Percentiles rank a stretch among this genome's conserved stretches.
phyloP scores from a whole-genome alignment of 2,113 vertebrate genomes.

The Malaclemys terrapin region DNA sequence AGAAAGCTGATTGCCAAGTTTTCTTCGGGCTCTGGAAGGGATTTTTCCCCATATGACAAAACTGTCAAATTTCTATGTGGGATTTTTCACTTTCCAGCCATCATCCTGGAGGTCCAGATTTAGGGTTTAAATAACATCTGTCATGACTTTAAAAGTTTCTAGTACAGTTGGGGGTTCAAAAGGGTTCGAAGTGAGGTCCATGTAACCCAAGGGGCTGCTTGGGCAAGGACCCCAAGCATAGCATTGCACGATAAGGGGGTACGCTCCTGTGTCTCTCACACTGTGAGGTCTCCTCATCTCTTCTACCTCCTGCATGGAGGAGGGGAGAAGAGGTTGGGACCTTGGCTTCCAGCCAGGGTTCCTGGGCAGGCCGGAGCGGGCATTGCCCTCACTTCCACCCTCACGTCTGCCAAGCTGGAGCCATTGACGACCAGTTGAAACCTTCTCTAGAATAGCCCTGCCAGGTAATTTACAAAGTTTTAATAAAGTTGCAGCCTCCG shows the following conservation, averaged over 20 bases:
- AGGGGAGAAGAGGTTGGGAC: background rate
- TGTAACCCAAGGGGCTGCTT: background rate
- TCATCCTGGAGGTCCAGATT: background rate
- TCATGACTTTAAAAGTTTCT: background rate
- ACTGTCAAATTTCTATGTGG: background rate
- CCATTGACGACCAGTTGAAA: background rate
- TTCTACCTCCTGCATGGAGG: background rate
- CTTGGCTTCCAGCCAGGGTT: background rate
- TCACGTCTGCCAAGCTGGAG: background rate
- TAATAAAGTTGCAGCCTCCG: background rate
- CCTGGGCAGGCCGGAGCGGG: background rate
- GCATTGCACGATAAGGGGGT: background rate
- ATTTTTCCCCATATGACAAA: background rate
- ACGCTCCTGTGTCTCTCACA: background rate
- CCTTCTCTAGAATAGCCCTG: background rate
- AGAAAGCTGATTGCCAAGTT: background rate
- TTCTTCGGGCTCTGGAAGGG: background rate
- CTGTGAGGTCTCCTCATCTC: background rate
- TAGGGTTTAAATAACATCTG: background rate
- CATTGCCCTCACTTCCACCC: background rate
- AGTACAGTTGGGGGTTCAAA: background rate
- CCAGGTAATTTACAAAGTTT: background rate
- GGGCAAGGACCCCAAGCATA: background rate
- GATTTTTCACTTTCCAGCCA: background rate
- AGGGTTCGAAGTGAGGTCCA: background rate